Percentiles rank a stretch among this genome's conserved stretches.
phyloP scores from a whole-genome alignment of 2,888 invertebrate species.

The Nymphalis urticae region DNA sequence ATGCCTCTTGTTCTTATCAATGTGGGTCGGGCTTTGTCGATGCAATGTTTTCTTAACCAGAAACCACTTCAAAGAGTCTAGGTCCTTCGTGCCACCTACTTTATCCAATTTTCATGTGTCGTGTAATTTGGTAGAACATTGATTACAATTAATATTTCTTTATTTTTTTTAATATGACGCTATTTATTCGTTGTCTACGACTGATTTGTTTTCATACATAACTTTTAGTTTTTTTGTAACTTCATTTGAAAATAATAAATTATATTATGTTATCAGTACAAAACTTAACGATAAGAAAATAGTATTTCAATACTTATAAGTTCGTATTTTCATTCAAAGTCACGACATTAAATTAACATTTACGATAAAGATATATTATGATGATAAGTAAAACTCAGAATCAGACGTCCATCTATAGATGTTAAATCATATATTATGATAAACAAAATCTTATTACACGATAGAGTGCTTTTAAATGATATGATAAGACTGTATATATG shows the following conservation, averaged over 20 bases:
- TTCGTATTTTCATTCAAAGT: not conserved
- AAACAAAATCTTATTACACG: not conserved
- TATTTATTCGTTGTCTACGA: too few relatives aligned
- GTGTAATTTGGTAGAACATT: too few relatives aligned
- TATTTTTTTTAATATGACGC: too few relatives aligned
- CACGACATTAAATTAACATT: not conserved
- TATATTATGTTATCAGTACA: too few relatives aligned
- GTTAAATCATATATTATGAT: not conserved
- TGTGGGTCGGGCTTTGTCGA: conserved; percentile 62
- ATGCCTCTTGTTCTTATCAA: conserved; percentile 68
- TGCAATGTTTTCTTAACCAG: conserved; percentile 62
- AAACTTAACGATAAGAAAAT: conserved; percentile 4
- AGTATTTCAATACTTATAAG: too few relatives aligned
- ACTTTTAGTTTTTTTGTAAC: too few relatives aligned
- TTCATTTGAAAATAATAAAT: too few relatives aligned
- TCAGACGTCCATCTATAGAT: not conserved
- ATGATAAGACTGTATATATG: too few relatives aligned
- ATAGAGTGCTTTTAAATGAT: too few relatives aligned
- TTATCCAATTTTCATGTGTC: not conserved
- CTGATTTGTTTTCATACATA: too few relatives aligned
- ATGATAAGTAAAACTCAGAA: conserved; percentile 4
- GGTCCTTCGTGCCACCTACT: not conserved
- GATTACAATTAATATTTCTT: too few relatives aligned
- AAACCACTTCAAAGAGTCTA: conserved; percentile 22
- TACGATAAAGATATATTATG: not conserved